Conservation (phyloP, 2,888 invertebrate genomes). For the Piscicola geometra region DNA sequence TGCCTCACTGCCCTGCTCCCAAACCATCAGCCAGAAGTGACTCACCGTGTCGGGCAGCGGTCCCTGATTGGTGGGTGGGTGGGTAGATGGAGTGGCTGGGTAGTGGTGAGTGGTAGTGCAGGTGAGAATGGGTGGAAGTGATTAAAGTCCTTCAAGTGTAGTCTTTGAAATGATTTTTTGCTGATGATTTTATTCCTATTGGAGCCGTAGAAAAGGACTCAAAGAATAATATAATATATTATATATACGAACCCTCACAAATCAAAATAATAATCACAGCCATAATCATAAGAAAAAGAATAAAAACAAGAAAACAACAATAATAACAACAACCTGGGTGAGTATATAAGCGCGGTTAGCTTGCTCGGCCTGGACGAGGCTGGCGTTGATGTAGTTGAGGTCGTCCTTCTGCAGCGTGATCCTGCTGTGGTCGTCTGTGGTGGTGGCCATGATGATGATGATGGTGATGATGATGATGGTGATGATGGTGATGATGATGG, state of each 20-base stretch:
- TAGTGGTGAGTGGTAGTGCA: too few relatives aligned
- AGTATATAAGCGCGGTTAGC: conserved; percentile 84
- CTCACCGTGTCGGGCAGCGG: conserved; percentile 79
- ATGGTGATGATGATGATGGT: background rate
- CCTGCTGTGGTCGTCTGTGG: conserved; percentile 75
- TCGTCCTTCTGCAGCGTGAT: conserved; percentile 66
- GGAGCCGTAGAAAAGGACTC: too few relatives aligned
- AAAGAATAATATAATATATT: too few relatives aligned
- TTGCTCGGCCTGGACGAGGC: conserved; percentile 75
- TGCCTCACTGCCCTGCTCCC: conserved; percentile 85
- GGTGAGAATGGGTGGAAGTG: too few relatives aligned
- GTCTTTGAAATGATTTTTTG: too few relatives aligned
- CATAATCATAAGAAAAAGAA: too few relatives aligned
- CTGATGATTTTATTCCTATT: too few relatives aligned
- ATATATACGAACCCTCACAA: too few relatives aligned
- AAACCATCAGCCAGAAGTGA: conserved; percentile 96
- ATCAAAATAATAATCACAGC: too few relatives aligned
- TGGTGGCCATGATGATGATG: background rate
- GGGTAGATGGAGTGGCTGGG: background rate
- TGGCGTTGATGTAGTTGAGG: conserved; percentile 90
- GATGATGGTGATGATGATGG: too few relatives aligned
- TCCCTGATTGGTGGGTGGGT: conserved; percentile 64
- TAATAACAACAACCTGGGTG: conserved; percentile 78
- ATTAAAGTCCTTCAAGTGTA: too few relatives aligned
- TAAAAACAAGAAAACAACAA: too few relatives aligned